These are phyloP conservation scores for Eilema griseolum DNA, from an alignment of 2,888 invertebrate species.

Conservation along the genomic window DNA sequence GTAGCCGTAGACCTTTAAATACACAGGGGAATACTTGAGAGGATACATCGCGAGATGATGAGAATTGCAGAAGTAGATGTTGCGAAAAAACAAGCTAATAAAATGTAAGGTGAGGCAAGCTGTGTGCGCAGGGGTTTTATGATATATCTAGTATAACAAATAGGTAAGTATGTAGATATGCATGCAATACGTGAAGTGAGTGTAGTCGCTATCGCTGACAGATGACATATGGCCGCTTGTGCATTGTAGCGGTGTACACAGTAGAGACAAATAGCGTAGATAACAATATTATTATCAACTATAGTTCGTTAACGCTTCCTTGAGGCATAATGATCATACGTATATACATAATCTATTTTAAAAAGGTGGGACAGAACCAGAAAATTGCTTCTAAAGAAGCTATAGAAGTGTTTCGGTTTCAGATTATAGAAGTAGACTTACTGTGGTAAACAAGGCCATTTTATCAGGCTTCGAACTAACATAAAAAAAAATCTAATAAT, in stretches of 20 bases:
- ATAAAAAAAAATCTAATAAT: neutral
- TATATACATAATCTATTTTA: neutral
- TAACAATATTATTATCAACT: neutral
- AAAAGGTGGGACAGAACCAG: neutral
- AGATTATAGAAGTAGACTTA: no score
- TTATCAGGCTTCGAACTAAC: neutral
- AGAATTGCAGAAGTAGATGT: neutral
- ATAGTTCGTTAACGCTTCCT: neutral
- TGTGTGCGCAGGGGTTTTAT: neutral
- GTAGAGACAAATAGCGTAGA: slow-evolving; percentile 29
- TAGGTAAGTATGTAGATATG: slow-evolving; percentile 39
- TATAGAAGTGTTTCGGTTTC: neutral
- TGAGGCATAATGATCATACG: neutral
- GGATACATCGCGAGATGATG: neutral
- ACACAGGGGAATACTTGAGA: neutral
- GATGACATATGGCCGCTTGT: slow-evolving; percentile 60
- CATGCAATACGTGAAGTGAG: slow-evolving; percentile 57
- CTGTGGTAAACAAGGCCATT: no score
- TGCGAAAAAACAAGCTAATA: neutral
- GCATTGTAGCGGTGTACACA: slow-evolving; percentile 38
- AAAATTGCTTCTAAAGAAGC: neutral
- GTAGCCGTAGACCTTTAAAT: neutral
- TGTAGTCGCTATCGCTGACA: slow-evolving; percentile 58
- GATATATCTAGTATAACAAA: neutral
- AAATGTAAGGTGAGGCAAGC: neutral